Conservation (phyloP, 2,797 vertebrate genomes). For the Aratinga solstitialis region DNA sequence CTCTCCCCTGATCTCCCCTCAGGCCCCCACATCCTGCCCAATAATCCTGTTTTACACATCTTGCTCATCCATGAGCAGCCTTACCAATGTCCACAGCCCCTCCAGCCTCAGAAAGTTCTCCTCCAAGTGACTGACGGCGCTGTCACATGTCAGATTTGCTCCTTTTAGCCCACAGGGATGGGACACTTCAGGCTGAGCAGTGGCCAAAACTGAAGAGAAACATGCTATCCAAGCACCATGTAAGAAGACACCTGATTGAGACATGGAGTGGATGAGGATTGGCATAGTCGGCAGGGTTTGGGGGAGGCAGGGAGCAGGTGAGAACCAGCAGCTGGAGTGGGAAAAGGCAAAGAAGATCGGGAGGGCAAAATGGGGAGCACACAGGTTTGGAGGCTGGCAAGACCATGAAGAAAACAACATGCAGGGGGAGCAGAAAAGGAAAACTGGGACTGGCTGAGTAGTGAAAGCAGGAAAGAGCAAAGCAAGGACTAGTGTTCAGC, state of each 20-base stretch:
- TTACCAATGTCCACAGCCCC: rapidly evolving
- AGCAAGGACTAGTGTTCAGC: neutral
- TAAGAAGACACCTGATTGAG: neutral
- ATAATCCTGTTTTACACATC: neutral
- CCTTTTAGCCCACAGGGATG: neutral
- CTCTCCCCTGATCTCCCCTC: neutral
- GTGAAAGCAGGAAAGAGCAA: neutral
- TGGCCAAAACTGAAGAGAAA: neutral
- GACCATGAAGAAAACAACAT: neutral
- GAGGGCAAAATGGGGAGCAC: neutral
- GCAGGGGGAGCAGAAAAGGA: neutral
- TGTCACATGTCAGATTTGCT: rapidly evolving
- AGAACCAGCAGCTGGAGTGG: neutral
- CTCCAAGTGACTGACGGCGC: neutral
- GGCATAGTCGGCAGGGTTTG: neutral
- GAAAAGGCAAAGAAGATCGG: neutral
- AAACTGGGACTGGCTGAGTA: neutral
- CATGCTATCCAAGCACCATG: neutral
- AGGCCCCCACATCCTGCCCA: neutral
- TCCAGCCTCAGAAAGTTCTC: neutral
- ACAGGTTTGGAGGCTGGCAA: rapidly evolving
- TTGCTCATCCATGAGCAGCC: neutral
- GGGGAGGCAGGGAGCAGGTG: neutral
- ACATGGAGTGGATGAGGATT: neutral
- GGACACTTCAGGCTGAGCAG: neutral